phyloP scores from a whole-genome alignment of 2,113 vertebrate species.

The Ahaetulla prasina region DNA sequence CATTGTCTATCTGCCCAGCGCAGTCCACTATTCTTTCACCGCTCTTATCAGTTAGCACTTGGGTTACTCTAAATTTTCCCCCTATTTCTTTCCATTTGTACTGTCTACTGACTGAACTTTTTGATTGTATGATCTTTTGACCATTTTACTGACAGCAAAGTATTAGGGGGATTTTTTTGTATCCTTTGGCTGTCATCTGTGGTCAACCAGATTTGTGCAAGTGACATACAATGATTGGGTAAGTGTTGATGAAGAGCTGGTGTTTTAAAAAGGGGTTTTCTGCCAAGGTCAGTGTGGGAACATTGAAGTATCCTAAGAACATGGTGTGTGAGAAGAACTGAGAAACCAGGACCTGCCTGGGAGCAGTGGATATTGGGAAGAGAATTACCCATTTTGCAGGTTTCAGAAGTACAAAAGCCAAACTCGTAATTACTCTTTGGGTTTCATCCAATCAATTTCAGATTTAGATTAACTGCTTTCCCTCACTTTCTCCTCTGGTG shows the following conservation, averaged over 20 bases:
- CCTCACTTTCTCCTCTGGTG: background rate
- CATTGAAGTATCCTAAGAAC: background rate
- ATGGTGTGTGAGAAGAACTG: background rate
- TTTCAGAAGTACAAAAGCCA: background rate
- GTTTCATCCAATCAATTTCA: background rate
- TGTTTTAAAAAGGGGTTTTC: background rate
- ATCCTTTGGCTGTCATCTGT: background rate
- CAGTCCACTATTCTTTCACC: background rate
- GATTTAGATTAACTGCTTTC: background rate
- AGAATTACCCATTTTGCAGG: background rate
- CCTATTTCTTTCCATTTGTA: background rate
- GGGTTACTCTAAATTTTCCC: fast-evolving
- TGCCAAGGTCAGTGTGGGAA: background rate
- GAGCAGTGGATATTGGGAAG: background rate
- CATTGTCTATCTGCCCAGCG: background rate
- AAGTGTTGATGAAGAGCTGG: background rate
- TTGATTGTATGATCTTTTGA: background rate
- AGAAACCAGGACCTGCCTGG: background rate
- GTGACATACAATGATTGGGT: background rate
- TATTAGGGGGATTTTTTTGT: background rate
- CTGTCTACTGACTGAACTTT: background rate
- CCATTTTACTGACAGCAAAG: background rate
- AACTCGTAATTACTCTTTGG: background rate
- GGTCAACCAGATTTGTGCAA: background rate
- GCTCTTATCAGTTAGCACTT: background rate